Evolutionary conservation across 2,113 vertebrate species (phyloP).

Genomic region (Prunella himalayana): DNA sequence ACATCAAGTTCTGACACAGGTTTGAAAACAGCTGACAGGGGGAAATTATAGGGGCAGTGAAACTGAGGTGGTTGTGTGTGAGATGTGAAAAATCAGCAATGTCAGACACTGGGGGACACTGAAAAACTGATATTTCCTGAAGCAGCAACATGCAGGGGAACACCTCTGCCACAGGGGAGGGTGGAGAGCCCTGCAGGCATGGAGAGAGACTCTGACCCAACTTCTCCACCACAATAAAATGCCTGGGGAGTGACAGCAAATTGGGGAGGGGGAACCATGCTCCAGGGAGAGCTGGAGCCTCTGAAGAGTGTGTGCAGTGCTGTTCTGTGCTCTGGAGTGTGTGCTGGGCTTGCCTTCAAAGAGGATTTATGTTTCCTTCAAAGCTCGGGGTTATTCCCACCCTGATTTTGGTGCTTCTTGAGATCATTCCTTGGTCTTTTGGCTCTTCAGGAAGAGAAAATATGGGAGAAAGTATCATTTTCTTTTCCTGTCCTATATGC

Average conservation of each 20-base stretch:
- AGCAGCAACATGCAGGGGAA: neutral
- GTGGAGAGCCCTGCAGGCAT: neutral
- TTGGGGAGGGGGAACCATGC: fast-evolving
- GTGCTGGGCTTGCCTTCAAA: neutral
- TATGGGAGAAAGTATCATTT: neutral
- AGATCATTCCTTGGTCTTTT: neutral
- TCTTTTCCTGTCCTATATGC: neutral
- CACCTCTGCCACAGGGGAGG: neutral
- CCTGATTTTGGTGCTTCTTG: neutral
- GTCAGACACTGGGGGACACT: fast-evolving
- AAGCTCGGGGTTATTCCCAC: neutral
- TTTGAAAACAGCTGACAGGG: neutral
- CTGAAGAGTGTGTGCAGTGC: neutral
- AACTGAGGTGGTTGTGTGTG: fast-evolving
- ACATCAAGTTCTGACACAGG: neutral
- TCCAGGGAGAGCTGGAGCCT: neutral
- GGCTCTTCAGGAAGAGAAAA: neutral
- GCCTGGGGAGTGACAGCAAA: neutral
- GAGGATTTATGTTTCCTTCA: neutral
- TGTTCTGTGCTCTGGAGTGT: neutral
- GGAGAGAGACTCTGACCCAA: neutral
- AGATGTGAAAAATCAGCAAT: neutral
- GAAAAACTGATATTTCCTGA: neutral
- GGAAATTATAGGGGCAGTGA: neutral
- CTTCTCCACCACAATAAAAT: neutral